These are phyloP conservation scores for Jordanella pulchra DNA, from an alignment of 2,797 vertebrate genomes.

Conservation along the genomic window DNA sequence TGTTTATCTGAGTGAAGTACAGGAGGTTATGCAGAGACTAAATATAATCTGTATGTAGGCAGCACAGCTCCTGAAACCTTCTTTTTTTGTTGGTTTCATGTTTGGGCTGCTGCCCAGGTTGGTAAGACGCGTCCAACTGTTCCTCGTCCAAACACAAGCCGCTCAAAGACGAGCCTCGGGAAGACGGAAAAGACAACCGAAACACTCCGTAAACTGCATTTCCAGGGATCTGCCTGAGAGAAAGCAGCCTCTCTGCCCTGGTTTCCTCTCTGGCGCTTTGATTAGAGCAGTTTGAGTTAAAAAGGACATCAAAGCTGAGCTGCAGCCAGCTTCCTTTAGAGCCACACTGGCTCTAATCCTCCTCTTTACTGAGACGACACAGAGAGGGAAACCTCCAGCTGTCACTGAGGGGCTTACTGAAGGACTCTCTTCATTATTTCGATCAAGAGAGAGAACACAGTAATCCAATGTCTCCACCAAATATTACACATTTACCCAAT, in stretches of 20 bases:
- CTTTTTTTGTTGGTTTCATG: constrained; percentile 36
- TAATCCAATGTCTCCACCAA: background rate
- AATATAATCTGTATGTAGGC: constrained; percentile 47
- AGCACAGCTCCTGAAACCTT: constrained; percentile 28
- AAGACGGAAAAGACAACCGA: constrained; percentile 11
- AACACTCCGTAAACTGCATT: constrained; percentile 5
- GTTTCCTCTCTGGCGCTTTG: constrained; percentile 21
- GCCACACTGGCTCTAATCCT: constrained; percentile 51
- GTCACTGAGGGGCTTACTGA: background rate
- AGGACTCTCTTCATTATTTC: background rate
- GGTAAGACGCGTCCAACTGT: constrained; percentile 38
- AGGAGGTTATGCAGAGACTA: constrained; percentile 29
- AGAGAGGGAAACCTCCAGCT: constrained; percentile 24
- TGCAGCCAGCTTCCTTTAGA: constrained; percentile 11
- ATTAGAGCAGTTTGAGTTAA: constrained; percentile 28
- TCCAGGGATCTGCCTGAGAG: constrained; percentile 3
- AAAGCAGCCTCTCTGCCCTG: background rate
- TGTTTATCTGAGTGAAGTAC: background rate
- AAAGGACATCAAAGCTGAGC: constrained; percentile 55
- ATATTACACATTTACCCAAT: too few relatives aligned
- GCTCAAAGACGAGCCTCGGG: constrained; percentile 21
- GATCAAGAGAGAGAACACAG: background rate
- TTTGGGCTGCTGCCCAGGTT: constrained; percentile 37
- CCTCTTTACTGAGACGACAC: constrained; percentile 30
- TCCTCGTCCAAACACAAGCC: constrained; percentile 26